Conservation (phyloP, 2,113 vertebrate genomes). For the Corapipo altera region DNA sequence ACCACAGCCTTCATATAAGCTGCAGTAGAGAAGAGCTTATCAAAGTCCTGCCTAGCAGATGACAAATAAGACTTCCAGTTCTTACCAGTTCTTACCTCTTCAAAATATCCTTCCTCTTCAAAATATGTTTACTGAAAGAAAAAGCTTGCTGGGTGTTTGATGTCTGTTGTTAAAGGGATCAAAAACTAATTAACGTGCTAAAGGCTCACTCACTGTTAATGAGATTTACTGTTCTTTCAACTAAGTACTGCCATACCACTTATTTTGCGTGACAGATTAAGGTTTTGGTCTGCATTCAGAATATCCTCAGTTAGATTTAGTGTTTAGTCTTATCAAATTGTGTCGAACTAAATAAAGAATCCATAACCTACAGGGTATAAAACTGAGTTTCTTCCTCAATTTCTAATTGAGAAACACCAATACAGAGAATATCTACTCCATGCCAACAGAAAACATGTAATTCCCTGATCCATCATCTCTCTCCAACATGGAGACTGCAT, state of each 20-base stretch:
- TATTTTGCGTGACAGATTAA: neutral
- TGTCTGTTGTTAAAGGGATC: neutral
- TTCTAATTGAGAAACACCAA: neutral
- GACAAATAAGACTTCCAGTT: neutral
- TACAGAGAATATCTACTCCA: neutral
- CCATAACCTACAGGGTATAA: neutral
- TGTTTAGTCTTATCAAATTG: neutral
- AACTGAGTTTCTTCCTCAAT: neutral
- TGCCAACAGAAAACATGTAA: accelerated
- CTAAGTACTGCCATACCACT: neutral
- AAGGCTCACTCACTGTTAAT: neutral
- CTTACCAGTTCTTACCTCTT: neutral
- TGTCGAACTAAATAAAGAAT: neutral
- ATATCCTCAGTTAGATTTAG: neutral
- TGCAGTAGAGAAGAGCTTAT: neutral
- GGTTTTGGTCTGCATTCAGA: neutral
- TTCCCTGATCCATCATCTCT: neutral
- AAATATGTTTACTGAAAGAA: neutral
- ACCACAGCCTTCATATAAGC: neutral
- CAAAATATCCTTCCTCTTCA: neutral
- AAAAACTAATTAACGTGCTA: neutral
- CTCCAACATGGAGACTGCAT: neutral
- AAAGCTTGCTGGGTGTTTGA: neutral
- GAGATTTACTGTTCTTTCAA: neutral
- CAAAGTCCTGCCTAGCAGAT: neutral